Conservation (phyloP, 2,113 vertebrate species). For the Bubo bubo region DNA sequence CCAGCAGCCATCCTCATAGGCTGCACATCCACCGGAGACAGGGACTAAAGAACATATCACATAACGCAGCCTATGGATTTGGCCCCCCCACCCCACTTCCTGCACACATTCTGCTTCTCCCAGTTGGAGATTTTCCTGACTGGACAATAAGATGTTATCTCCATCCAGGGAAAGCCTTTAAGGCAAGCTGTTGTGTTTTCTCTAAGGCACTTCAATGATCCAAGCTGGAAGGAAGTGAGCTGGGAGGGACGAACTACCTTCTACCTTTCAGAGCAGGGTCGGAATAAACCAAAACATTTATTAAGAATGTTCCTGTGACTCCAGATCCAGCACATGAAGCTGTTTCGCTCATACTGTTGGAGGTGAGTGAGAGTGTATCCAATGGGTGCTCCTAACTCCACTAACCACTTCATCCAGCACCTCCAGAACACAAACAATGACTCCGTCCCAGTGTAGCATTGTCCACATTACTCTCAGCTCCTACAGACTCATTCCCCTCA, state of each 20-base stretch:
- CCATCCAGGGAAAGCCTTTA: constrained; percentile 34
- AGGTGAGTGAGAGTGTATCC: neutral
- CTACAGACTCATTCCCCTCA: neutral
- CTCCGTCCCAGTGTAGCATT: neutral
- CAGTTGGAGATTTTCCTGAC: neutral
- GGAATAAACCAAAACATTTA: neutral
- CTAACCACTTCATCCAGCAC: neutral
- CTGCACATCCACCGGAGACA: neutral
- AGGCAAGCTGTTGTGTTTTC: constrained; percentile 45
- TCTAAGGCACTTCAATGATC: constrained; percentile 64
- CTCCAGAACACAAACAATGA: neutral
- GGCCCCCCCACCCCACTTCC: neutral
- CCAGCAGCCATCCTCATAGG: neutral
- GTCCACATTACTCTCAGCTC: neutral
- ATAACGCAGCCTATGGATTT: neutral
- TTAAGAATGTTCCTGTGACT: neutral
- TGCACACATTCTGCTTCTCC: neutral
- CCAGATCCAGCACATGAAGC: neutral
- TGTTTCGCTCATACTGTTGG: neutral
- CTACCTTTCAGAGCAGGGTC: constrained; percentile 9
- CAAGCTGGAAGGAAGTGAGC: neutral
- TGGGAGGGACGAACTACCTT: constrained; percentile 23
- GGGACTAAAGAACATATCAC: neutral
- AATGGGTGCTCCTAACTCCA: neutral
- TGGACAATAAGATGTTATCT: neutral